Evolutionary conservation across 2,113 vertebrate genomes (phyloP), one percentile per base, ranked within the genome.

Genomic region (Ceyx margarethae): DNA sequence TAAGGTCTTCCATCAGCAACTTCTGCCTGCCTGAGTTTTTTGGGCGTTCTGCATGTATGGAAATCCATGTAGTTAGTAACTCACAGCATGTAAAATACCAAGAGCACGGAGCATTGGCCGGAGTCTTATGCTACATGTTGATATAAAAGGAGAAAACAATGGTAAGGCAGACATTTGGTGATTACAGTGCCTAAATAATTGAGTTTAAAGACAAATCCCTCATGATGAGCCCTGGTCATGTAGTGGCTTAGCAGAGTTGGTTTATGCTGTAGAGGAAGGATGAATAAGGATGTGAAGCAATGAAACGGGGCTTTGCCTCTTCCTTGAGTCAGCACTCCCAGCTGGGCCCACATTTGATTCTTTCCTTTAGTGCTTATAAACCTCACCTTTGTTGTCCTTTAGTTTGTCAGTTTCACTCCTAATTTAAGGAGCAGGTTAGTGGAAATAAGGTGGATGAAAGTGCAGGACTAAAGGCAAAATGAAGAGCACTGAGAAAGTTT

Each of bases 361-460:
- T 61, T 42, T 8, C 19, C 43, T 62, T 56, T 0, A 0, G 9
- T 40, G 12, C 20, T 54, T 15, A 7, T 28, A 45, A 90, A 19
- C 4, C 2, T 87, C 12, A 20, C 5, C 20, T 75, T 82, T 43
- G 8, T 77, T 77, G 20, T 29, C 40, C 73, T 64, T 81, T 45
- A 23, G 21, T 71, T 54, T 64, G 40, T 45, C 19, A 23, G 4
- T 10, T 85, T 43, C 25, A 22, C 15, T 53, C 13, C 12, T 2
- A 16, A 23, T 64, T 93, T 26, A 17, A 53, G 42, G 35, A 48
- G 13, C 2, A 64, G 56, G 31, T 4, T 31, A 37, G 19, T 35
- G 48, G 43, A 73, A 81, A 21, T 51, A 51, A 16, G 5, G 0
- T 23, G 26, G 72, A 12, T 25, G 11, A 12, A 81, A 48, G 28